These are phyloP conservation scores for Mus minutoides DNA, from an alignment of 2,797 vertebrate species.

Conservation along the genomic window DNA sequence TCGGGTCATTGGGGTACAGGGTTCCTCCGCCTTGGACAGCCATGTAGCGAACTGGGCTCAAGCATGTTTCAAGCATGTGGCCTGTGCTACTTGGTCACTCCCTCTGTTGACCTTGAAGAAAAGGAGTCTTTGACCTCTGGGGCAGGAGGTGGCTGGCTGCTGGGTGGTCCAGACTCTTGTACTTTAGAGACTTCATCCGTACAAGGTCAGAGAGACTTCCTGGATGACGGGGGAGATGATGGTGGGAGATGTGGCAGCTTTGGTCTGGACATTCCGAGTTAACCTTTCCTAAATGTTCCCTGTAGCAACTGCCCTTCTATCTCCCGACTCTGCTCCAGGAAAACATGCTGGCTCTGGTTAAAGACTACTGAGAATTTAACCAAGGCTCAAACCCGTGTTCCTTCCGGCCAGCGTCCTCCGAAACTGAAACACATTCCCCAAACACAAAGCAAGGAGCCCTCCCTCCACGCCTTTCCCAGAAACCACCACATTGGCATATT, in stretches of 20 bases:
- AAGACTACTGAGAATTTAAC: conserved; percentile 12
- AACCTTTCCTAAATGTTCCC: not conserved
- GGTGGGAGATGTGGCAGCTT: not conserved
- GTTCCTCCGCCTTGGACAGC: not conserved
- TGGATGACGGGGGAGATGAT: too few species aligned
- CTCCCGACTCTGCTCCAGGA: not conserved
- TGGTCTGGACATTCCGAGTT: not conserved
- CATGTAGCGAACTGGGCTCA: not conserved
- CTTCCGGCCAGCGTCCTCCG: not conserved
- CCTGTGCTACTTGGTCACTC: not conserved
- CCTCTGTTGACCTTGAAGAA: conserved; percentile 15
- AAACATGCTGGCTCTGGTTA: not conserved
- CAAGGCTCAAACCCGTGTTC: not conserved
- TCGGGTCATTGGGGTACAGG: too few species aligned
- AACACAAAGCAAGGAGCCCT: not conserved
- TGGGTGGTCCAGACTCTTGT: not conserved
- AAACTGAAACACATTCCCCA: not conserved
- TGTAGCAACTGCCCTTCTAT: not conserved
- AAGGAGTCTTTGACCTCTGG: not conserved
- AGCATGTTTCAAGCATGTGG: not conserved
- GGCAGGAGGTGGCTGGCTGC: not conserved
- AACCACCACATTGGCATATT: conserved; percentile 48
- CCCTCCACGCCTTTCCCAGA: not conserved
- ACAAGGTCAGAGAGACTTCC: not conserved
- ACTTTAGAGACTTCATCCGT: not conserved